Percentiles rank a stretch among this genome's conserved stretches.
These are phyloP conservation scores for Phylloscopus collybita DNA, from an alignment of 2,797 vertebrate genomes.

Conservation along the genomic window DNA sequence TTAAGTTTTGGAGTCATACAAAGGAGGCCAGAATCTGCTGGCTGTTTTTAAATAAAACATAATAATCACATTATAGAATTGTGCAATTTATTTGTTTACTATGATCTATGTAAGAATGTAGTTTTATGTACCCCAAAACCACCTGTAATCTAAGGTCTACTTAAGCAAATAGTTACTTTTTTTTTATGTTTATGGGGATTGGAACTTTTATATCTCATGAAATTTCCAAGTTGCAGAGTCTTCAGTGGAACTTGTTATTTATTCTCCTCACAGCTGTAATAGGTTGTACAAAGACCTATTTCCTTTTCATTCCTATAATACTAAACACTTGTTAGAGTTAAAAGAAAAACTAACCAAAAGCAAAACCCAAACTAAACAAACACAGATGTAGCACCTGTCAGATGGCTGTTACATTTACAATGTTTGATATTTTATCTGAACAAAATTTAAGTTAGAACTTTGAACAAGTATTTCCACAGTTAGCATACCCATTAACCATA, in stretches of 20 bases:
- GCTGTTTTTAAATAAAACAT: not conserved
- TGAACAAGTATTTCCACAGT: not conserved
- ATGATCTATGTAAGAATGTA: not conserved
- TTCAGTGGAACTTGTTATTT: not conserved
- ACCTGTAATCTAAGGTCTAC: not conserved
- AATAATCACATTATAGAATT: not conserved
- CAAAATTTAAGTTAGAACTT: not conserved
- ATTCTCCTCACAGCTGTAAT: not conserved
- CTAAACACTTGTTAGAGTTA: not conserved
- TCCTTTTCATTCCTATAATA: not conserved
- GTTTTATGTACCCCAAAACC: not conserved
- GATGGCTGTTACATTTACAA: not conserved
- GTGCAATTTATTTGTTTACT: not conserved
- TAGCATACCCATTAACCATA: not conserved
- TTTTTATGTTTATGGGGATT: not conserved
- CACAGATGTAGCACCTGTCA: too few species aligned
- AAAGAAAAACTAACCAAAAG: not conserved
- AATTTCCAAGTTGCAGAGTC: not conserved
- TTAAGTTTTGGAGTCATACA: not conserved
- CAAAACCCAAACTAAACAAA: not conserved
- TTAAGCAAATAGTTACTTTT: not conserved
- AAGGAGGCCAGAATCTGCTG: not conserved
- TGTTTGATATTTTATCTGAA: not conserved
- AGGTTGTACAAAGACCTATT: not conserved
- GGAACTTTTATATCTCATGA: not conserved